These are phyloP conservation scores for Marasmarcha lunaedactyla DNA, from an alignment of 2,888 invertebrate species.

Conservation along the genomic window DNA sequence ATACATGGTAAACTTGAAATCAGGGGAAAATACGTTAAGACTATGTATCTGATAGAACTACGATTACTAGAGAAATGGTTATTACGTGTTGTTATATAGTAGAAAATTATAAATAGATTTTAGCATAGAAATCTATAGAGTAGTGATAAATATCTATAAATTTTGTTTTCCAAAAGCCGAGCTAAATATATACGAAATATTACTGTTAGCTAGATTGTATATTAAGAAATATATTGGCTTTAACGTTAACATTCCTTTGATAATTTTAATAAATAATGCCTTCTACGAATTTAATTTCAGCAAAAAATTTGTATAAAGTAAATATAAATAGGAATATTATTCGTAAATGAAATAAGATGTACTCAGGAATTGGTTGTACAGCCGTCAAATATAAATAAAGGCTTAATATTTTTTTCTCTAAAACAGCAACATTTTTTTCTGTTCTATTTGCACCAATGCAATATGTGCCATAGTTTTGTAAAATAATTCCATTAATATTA, in stretches of 20 bases:
- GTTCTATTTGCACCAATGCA: too few relatives aligned
- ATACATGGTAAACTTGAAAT: too few relatives aligned
- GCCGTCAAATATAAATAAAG: not conserved
- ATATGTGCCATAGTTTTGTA: too few relatives aligned
- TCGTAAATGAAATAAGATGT: not conserved
- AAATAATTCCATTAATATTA: too few relatives aligned
- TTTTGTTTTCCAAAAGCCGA: not conserved
- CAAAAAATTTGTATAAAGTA: not conserved
- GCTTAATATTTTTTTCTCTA: not conserved
- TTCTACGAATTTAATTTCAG: constrained; percentile 5
- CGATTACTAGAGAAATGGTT: too few relatives aligned
- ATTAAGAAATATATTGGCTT: constrained; percentile 21
- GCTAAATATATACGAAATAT: constrained; percentile 1
- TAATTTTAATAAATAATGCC: constrained; percentile 12
- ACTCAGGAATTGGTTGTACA: not conserved
- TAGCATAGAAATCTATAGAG: constrained; percentile 42
- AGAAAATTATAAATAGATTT: constrained; percentile 37
- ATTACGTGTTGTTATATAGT: constrained; percentile 33
- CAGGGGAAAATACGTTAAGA: too few relatives aligned
- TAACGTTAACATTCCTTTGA: constrained; percentile 40
- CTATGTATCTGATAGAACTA: too few relatives aligned
- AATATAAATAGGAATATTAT: not conserved
- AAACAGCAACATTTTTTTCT: too few relatives aligned
- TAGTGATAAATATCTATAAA: not conserved
- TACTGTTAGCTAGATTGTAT: not conserved